These are phyloP conservation scores for Alentia gelatinosa DNA, from an alignment of 2,888 invertebrate species.

Conservation along the genomic window DNA sequence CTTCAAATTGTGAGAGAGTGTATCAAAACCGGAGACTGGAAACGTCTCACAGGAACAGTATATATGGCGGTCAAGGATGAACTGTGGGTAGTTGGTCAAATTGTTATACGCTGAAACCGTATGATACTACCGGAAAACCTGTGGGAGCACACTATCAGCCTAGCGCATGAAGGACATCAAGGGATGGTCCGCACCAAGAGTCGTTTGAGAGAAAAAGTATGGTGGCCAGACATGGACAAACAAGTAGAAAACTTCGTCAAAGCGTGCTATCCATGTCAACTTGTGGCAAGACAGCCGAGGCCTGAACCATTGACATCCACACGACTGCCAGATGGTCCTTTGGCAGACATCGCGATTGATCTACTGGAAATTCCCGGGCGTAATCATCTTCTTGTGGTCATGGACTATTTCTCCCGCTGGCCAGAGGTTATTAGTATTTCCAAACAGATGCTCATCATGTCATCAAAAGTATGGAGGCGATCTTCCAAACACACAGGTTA, in stretches of 20 bases:
- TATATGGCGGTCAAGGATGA: slow-evolving; percentile 21
- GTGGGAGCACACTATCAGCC: background rate
- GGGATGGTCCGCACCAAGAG: slow-evolving; percentile 54
- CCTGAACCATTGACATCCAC: slow-evolving; percentile 50
- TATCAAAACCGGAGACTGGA: background rate
- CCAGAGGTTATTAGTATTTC: slow-evolving; percentile 22
- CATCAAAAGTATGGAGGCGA: background rate
- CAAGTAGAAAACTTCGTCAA: slow-evolving; percentile 42
- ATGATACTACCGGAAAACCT: slow-evolving; percentile 38
- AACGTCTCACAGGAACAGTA: background rate
- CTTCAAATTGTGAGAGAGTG: background rate
- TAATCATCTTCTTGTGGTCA: slow-evolving; percentile 38
- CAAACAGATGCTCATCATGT: slow-evolving; percentile 1
- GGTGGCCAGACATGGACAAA: slow-evolving; percentile 57
- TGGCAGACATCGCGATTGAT: slow-evolving; percentile 52
- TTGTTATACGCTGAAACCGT: slow-evolving; percentile 41
- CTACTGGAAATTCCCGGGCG: background rate
- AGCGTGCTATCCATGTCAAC: slow-evolving; percentile 20
- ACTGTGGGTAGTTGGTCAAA: slow-evolving; percentile 24
- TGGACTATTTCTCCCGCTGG: slow-evolving; percentile 54
- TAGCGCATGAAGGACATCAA: slow-evolving; percentile 57
- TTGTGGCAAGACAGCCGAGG: background rate
- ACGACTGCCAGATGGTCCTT: slow-evolving; percentile 32
- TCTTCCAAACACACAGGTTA: slow-evolving; percentile 17
- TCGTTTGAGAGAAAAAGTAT: slow-evolving; percentile 45